Evolutionary conservation across 2,113 vertebrate genomes (phyloP).

Genomic region (Salvelinus fontinalis): DNA sequence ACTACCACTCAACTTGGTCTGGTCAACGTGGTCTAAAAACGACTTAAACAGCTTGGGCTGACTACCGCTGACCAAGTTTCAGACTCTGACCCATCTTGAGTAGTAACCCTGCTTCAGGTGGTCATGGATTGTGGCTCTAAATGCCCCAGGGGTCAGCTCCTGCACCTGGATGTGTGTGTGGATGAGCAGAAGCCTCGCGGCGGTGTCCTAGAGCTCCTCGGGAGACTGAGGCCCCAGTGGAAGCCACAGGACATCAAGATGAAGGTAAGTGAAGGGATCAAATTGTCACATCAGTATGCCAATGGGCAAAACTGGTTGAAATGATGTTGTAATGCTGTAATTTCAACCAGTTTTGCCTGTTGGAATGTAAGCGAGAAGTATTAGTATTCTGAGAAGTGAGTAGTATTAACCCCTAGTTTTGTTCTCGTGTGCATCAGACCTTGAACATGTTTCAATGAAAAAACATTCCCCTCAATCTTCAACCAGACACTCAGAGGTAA

Average conservation of each 20-base stretch:
- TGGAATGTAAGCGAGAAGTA: too few relatives aligned
- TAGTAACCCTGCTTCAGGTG: neutral
- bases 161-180: slow-evolving; percentile 64
- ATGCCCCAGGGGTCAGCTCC: slow-evolving; percentile 20
- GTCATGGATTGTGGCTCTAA: slow-evolving; percentile 39
- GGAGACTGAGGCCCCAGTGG: slow-evolving; percentile 70
- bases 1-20: neutral
- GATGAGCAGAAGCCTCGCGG: slow-evolving; percentile 54
- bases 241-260: slow-evolving; percentile 66
- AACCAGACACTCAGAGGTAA: too few relatives aligned
- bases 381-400: too few relatives aligned
- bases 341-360: too few relatives aligned
- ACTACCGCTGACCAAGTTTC: neutral
- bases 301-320: neutral
- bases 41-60: neutral
- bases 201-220: slow-evolving; percentile 66
- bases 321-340: too few relatives aligned
- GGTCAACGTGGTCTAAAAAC: neutral
- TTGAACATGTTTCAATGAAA: too few relatives aligned
- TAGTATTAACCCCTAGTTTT: too few relatives aligned
- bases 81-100: neutral
- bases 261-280: slow-evolving; percentile 64
- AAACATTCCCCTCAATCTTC: too few relatives aligned
- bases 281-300: neutral
- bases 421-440: too few relatives aligned